These are phyloP conservation scores for Aporrectodea caliginosa DNA, from an alignment of 1,140 invertebrate genomes.

Conservation along the genomic window DNA sequence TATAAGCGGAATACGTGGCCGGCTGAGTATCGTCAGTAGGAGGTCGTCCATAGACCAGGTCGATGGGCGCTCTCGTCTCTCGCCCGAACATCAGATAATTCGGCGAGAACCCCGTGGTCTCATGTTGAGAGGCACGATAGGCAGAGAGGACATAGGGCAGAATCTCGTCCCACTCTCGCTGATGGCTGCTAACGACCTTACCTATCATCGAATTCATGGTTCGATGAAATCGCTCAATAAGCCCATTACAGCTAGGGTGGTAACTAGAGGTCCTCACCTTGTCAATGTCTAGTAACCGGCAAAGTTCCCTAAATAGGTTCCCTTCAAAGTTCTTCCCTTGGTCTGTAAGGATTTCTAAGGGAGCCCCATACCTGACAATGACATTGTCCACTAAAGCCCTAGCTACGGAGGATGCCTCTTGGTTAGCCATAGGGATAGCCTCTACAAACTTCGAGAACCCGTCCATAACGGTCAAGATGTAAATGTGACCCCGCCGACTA, in stretches of 20 bases:
- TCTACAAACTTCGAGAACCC: constrained; percentile 53
- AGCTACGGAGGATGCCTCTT: constrained; percentile 49
- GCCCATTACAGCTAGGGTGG: no score
- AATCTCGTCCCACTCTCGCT: constrained; percentile 37
- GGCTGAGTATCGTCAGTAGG: neutral
- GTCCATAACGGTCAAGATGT: constrained; percentile 49
- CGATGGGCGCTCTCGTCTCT: neutral
- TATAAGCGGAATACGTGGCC: neutral
- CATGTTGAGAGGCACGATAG: constrained; percentile 26
- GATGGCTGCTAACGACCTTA: constrained; percentile 35
- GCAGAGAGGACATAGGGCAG: no score
- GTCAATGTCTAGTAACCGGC: no score
- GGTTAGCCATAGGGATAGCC: constrained; percentile 48
- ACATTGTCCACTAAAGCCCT: no score
- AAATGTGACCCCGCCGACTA: no score
- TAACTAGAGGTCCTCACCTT: no score
- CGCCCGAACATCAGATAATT: no score
- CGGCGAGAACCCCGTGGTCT: neutral
- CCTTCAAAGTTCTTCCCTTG: no score
- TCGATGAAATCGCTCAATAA: no score
- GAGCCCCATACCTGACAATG: no score
- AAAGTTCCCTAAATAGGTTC: no score
- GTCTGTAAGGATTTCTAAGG: no score
- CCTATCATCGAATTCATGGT: constrained; percentile 9
- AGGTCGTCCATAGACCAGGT: neutral